Conservation (phyloP, 2,888 invertebrate species). For the Gymnocheta viridis region DNA sequence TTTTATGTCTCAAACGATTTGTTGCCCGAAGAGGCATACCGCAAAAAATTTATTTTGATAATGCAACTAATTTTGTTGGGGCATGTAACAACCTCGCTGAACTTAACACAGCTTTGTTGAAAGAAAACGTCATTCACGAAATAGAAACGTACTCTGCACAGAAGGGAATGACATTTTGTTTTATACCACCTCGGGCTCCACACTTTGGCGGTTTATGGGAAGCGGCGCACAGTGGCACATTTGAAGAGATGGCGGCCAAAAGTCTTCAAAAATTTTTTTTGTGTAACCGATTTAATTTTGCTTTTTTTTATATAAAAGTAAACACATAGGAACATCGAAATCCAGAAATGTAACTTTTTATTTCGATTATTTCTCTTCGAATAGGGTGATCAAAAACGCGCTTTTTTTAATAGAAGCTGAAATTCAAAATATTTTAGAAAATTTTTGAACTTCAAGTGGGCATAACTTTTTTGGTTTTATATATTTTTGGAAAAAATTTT, state of each 20-base stretch:
- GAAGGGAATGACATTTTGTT: slow-evolving; percentile 20
- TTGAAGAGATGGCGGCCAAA: slow-evolving; percentile 18
- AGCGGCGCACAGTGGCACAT: no score
- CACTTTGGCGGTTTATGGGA: slow-evolving; percentile 30
- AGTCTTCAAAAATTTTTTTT: background rate
- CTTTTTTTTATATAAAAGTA: no score
- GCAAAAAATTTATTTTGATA: background rate
- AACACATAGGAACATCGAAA: no score
- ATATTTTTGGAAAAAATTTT: no score
- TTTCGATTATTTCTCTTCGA: no score
- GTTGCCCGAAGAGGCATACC: background rate
- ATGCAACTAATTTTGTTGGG: background rate
- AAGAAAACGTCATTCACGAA: background rate
- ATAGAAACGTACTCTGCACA: background rate
- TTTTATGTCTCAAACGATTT: background rate
- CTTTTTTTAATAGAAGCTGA: no score
- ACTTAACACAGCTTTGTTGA: no score
- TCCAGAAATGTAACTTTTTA: no score
- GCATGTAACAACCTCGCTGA: background rate
- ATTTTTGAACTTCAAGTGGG: no score
- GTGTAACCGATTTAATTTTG: background rate
- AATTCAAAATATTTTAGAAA: no score
- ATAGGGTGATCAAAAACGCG: no score
- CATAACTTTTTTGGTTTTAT: no score
- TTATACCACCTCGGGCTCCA: slow-evolving; percentile 16